Evolutionary conservation across 2,888 invertebrate genomes (phyloP).

Genomic region (Monopis laevigella): DNA sequence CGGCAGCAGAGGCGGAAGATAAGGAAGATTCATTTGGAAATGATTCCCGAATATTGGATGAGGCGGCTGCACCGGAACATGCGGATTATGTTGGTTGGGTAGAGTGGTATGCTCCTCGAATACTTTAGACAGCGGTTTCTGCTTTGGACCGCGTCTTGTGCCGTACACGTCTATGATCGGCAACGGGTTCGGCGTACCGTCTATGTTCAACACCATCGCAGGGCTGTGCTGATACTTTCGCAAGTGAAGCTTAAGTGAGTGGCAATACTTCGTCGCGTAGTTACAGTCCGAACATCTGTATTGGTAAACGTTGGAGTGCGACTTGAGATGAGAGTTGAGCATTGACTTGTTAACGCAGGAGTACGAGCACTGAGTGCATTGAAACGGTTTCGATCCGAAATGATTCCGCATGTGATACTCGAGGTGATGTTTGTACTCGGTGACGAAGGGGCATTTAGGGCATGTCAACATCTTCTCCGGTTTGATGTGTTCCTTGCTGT

Average conservation of each 20-base stretch:
- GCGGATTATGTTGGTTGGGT: constrained; percentile 29
- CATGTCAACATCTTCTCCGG: constrained; percentile 92
- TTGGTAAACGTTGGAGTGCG: constrained; percentile 92
- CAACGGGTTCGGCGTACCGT: constrained; percentile 87
- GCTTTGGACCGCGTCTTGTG: constrained; percentile 86
- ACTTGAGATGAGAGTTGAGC: constrained; percentile 98
- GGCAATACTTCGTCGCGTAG: constrained; percentile 98
- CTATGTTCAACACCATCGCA: constrained; percentile 88
- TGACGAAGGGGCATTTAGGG: constrained; percentile 94
- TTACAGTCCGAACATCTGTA: constrained; percentile 93
- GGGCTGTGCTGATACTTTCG: constrained; percentile 92
- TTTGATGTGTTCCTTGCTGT: constrained; percentile 90
- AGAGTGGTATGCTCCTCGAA: constrained; percentile 40
- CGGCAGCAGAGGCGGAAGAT: constrained; percentile 53
- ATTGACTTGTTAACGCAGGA: constrained; percentile 98
- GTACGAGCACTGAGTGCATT: constrained; percentile 89
- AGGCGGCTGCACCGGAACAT: constrained; percentile 30
- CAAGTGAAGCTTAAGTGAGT: constrained; percentile 94
- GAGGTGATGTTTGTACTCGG: constrained; percentile 98
- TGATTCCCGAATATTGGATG: constrained; percentile 53
- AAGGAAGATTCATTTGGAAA: constrained; percentile 54
- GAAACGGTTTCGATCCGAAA: constrained; percentile 93
- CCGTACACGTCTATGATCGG: constrained; percentile 93
- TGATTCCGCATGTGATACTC: constrained; percentile 98
- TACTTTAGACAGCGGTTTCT: constrained; percentile 49